A percentile compares a stretch with the other conserved stretches of the same genome.
Evolutionary conservation across 2,797 vertebrate species (phyloP).

Genomic region (Hipposideros larvatus): DNA sequence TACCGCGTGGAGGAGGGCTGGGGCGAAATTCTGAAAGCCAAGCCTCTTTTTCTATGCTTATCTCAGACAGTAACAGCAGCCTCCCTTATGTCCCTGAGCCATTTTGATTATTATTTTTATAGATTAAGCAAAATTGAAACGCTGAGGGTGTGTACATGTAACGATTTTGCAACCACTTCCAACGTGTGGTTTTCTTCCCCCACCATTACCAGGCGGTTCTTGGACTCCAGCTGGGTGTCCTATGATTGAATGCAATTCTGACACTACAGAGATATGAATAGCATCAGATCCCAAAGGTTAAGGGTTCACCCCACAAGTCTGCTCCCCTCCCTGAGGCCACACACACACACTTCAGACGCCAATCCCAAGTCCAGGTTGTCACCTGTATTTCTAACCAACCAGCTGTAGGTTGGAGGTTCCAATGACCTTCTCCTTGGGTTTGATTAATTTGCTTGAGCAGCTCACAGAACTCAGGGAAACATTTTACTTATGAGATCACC

Average conservation of each 20-base stretch:
- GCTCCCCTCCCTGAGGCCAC: too few species aligned
- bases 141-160: accelerated
- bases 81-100: neutral
- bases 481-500: neutral
- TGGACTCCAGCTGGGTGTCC: neutral
- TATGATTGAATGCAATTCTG: neutral
- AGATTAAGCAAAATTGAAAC: neutral
- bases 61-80: neutral
- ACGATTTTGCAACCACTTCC: neutral
- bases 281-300: neutral
- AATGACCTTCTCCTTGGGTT: neutral
- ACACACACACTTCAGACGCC: neutral
- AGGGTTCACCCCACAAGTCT: neutral
- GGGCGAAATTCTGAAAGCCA: neutral
- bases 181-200: accelerated
- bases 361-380: neutral
- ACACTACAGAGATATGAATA: neutral
- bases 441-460: neutral
- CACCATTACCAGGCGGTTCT: neutral
- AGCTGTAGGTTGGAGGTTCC: neutral
- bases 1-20: accelerated
- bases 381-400: neutral
- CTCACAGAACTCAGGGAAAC: neutral
- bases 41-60: neutral
- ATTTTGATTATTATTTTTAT: neutral